A percentile compares a stretch with the other conserved stretches of the same genome.
Evolutionary conservation across 2,888 invertebrate genomes (phyloP).

Genomic region (Arrhopalites spinosus): DNA sequence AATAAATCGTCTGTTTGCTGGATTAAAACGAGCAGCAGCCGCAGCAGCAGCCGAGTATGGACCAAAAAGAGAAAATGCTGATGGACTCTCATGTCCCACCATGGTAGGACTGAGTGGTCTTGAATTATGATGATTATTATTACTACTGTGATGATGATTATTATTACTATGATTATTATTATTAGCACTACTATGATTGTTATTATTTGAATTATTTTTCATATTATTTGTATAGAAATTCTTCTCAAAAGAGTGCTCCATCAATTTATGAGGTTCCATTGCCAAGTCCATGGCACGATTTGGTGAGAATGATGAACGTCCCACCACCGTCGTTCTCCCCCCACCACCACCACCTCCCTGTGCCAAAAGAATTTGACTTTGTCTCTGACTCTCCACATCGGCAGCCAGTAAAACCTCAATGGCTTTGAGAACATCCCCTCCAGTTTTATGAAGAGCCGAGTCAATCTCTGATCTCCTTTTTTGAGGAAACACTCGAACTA

Average conservation of each 20-base stretch:
- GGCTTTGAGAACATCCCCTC: conserved; percentile 88
- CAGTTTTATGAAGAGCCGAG: conserved; percentile 77
- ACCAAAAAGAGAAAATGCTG: conserved; percentile 54
- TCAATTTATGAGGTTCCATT: conserved; percentile 49
- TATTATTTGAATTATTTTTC: conserved; percentile 33
- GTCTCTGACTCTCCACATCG: conserved; percentile 30
- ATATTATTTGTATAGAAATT: conserved; percentile 9
- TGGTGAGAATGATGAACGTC: conserved; percentile 33
- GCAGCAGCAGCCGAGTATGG: conserved; percentile 54
- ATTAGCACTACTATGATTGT: conserved; percentile 9
- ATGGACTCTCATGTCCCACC: conserved; percentile 37
- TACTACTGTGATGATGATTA: conserved; percentile 10
- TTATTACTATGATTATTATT: not conserved
- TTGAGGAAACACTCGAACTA: conserved; percentile 86
- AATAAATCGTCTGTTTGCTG: conserved; percentile 45
- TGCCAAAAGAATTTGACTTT: not conserved
- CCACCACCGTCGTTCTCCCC: not conserved
- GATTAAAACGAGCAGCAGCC: conserved; percentile 51
- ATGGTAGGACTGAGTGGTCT: not conserved
- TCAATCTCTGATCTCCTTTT: conserved; percentile 85
- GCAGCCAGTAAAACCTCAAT: conserved; percentile 76
- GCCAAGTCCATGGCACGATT: conserved; percentile 49
- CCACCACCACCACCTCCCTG: not conserved
- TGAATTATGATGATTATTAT: conserved; percentile 23
- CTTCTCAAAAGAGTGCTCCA: conserved; percentile 47